Base-by-base conservation (phyloP, 2,888 invertebrate species). In the Petrophora chlorosata region DNA sequence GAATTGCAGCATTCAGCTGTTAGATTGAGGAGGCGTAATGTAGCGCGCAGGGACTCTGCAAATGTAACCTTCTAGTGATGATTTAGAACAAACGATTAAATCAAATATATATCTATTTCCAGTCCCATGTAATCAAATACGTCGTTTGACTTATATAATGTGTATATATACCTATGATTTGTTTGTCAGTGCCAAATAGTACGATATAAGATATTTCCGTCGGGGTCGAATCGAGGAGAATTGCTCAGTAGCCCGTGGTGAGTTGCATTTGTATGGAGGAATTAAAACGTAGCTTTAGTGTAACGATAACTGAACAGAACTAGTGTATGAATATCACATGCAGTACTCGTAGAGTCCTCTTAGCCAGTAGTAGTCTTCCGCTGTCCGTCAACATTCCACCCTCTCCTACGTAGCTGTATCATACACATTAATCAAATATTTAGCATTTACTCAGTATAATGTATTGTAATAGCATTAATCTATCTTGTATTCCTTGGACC, bases 101-200 rank as follows among this genome's bases (percentile, higher is more conserved):
- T n/a, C n/a, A n/a, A n/a, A 22, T n/a, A 16, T 28, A 5, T 26
- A 19, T 29, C 3, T 29, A 30, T 13, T 14, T 40, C 16, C 23
- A 41, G 17, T 19, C 33, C 23, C 29, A 19, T 19, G 13, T 30
- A 30, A 16, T 16, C 33, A 26, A 22, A 38, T 16, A 44, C 19
- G 3, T 9, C 10, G 23, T 33, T 33, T 8, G n/a, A 26, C 19
- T 10, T 28, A 14, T 28, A 22, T 22, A 9, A n/a, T 45, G 7
- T 30, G 19, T 43, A 23, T 44, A 44, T 23, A 44, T 44, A 42
- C n/a, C 5, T 48, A 48, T 50, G 39, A 35, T 65, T 68, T 61
- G 58, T 45, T 67, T 66, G 51, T 65, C 70, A 73, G 79, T 79
- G 78, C 78, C 78, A 79, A 79, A 77, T 73, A 73, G 61, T 73